Conservation (phyloP, 2,797 vertebrate species). For the Sylvilagus floridanus region DNA sequence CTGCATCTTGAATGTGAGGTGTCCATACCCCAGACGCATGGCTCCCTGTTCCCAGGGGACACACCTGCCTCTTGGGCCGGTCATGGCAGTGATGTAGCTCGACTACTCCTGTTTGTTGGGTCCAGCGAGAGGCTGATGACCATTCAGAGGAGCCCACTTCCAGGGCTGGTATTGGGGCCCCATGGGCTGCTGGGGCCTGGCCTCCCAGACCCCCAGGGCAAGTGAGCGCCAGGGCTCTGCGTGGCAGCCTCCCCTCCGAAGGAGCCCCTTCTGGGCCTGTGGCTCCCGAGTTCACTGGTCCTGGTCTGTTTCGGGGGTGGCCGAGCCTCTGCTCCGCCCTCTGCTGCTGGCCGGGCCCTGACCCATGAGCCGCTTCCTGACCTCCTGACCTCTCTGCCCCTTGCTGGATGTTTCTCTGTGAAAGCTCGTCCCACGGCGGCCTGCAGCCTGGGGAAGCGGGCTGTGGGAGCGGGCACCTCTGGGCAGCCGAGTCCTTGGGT, state of each 20-base stretch:
- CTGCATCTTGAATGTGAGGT: too few species aligned
- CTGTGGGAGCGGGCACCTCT: background rate
- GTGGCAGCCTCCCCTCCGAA: background rate
- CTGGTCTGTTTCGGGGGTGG: background rate
- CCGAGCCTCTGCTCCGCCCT: background rate
- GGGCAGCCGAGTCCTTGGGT: background rate
- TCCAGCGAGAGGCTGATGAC: background rate
- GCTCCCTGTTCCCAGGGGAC: background rate
- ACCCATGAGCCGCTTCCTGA: background rate
- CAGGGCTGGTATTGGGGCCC: background rate
- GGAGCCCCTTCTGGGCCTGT: too few species aligned
- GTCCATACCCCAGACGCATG: background rate
- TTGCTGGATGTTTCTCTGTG: background rate
- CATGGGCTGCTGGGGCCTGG: background rate
- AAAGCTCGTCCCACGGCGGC: background rate
- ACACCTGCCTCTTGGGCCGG: fast-evolving
- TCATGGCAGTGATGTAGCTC: background rate
- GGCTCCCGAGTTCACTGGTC: fast-evolving
- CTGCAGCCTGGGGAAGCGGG: background rate
- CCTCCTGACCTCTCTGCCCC: background rate
- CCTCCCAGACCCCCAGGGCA: fast-evolving
- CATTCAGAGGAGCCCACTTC: fast-evolving
- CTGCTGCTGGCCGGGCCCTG: background rate
- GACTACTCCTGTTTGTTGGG: background rate
- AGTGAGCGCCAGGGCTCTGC: background rate